Conservation (phyloP, 2,888 invertebrate genomes). For the Pachliopta kotzebuea region DNA sequence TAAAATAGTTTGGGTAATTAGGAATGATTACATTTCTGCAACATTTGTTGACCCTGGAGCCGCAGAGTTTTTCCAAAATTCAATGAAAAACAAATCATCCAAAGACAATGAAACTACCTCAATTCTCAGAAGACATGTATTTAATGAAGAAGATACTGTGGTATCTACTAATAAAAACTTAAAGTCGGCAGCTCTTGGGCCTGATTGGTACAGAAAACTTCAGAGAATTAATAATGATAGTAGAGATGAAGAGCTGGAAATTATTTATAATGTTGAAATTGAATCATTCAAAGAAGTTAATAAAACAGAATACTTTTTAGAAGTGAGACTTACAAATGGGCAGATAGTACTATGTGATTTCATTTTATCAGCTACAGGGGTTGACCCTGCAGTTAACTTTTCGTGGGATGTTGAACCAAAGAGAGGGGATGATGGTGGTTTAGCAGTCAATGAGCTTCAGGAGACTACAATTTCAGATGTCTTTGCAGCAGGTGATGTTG, state of each 20-base stretch:
- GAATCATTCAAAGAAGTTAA: slow-evolving; percentile 57
- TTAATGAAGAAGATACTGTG: slow-evolving; percentile 77
- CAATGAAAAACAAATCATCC: slow-evolving; percentile 48
- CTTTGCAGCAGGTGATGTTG: slow-evolving; percentile 98
- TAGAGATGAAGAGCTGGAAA: slow-evolving; percentile 73
- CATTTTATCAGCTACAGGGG: slow-evolving; percentile 97
- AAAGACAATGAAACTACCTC: slow-evolving; percentile 40
- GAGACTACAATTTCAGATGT: slow-evolving; percentile 88
- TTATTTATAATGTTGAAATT: slow-evolving; percentile 83
- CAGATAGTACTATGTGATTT: slow-evolving; percentile 90
- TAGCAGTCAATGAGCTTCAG: slow-evolving; percentile 92
- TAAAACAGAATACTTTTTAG: slow-evolving; percentile 82
- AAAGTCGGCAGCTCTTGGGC: slow-evolving; percentile 95
- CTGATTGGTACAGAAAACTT: slow-evolving; percentile 94
- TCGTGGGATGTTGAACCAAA: slow-evolving; percentile 74
- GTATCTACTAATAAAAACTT: slow-evolving; percentile 63
- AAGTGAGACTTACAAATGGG: slow-evolving; percentile 87
- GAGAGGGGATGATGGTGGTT: slow-evolving; percentile 87
- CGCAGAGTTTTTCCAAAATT: slow-evolving; percentile 91
- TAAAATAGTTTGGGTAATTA: slow-evolving; percentile 95
- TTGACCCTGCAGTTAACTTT: slow-evolving; percentile 84
- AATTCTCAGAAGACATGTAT: slow-evolving; percentile 83
- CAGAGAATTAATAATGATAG: slow-evolving; percentile 77
- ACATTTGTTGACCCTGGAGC: slow-evolving; percentile 98
- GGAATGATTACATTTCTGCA: slow-evolving; percentile 94